phyloP scores from a whole-genome alignment of 2,113 vertebrate genomes.

The Orycteropus afer region DNA sequence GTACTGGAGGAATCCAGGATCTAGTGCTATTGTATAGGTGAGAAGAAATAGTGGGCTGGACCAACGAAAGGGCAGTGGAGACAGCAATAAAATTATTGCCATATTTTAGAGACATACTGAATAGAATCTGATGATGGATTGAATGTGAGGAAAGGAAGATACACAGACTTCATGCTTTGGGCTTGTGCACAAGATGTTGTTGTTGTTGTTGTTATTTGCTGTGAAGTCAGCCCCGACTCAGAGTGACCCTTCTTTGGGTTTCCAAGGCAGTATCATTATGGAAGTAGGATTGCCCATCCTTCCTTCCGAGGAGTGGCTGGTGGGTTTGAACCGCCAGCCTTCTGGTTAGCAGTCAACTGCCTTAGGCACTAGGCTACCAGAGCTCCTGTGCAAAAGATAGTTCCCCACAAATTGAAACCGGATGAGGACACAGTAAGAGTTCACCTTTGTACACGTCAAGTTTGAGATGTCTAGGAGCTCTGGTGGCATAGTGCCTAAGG shows the following conservation, averaged over 20 bases:
- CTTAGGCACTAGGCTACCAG: too few relatives aligned
- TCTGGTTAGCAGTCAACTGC: too few relatives aligned
- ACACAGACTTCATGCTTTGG: background rate
- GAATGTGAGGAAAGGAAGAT: background rate
- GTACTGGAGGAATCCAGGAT: rapidly evolving
- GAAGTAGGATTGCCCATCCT: too few relatives aligned
- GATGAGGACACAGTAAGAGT: background rate
- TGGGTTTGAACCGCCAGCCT: too few relatives aligned
- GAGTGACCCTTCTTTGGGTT: too few relatives aligned
- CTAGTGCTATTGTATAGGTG: rapidly evolving
- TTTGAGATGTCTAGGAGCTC: background rate
- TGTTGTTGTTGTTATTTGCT: too few relatives aligned
- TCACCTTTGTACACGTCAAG: background rate
- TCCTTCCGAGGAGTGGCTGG: too few relatives aligned
- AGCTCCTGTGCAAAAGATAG: background rate
- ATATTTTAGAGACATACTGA: background rate
- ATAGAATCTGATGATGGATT: background rate
- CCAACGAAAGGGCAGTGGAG: background rate
- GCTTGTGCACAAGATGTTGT: too few relatives aligned
- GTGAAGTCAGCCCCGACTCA: too few relatives aligned
- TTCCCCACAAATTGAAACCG: background rate
- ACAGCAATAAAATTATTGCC: background rate
- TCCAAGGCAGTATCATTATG: too few relatives aligned
- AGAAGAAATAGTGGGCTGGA: background rate
- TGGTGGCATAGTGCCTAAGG: too few relatives aligned